Evolutionary conservation across 2,113 vertebrate genomes (phyloP).

Genomic region (Sterrhoptilus dennistouni): DNA sequence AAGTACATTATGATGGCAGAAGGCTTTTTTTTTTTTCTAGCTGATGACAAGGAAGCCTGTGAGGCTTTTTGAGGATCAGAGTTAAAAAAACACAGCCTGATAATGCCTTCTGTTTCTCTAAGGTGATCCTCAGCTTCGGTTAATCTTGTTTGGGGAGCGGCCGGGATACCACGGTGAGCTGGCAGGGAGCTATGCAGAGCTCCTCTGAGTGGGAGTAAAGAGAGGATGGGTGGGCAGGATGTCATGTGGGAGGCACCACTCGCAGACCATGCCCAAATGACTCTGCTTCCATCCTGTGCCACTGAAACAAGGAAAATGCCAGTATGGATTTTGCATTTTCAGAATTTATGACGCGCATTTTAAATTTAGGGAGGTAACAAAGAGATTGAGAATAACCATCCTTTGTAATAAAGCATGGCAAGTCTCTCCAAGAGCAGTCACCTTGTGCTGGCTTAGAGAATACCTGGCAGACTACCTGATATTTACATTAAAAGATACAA

Average conservation of each 20-base stretch:
- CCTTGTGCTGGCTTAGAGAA: neutral
- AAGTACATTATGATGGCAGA: neutral
- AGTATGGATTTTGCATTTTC: neutral
- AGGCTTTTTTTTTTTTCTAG: neutral
- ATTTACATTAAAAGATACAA: neutral
- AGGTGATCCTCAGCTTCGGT: neutral
- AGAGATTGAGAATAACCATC: neutral
- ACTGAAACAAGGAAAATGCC: neutral
- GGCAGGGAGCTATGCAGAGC: neutral
- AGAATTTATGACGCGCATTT: neutral
- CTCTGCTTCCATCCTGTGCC: neutral
- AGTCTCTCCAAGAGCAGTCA: neutral
- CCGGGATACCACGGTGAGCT: neutral
- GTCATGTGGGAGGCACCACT: neutral
- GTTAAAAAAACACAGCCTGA: neutral
- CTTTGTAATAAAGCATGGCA: neutral
- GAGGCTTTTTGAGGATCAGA: neutral
- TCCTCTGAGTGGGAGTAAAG: neutral
- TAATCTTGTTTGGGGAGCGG: neutral
- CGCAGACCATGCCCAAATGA: fast-evolving
- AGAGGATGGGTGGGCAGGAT: constrained; percentile 9
- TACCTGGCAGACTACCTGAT: neutral
- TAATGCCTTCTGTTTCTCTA: neutral
- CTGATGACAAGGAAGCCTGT: constrained; percentile 31
- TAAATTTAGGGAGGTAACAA: neutral